Conservation (phyloP, 2,113 vertebrate genomes). For the Tetrao urogallus region DNA sequence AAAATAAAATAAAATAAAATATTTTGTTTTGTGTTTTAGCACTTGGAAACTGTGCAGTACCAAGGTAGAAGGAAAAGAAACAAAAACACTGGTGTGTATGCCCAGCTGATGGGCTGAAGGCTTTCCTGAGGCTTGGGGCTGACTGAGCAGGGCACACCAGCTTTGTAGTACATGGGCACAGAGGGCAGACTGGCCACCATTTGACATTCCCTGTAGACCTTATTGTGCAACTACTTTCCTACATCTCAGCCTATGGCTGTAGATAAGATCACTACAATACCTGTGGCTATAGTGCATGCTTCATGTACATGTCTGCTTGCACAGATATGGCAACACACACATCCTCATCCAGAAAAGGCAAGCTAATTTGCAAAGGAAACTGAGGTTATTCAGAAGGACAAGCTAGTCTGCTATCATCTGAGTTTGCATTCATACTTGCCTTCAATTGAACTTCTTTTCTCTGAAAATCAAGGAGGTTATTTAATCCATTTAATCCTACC, state of each 20-base stretch:
- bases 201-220: background rate
- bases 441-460: background rate
- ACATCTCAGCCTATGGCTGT: fast-evolving
- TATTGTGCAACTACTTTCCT: background rate
- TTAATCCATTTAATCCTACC: conserved; percentile 59
- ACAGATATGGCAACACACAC: fast-evolving
- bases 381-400: background rate
- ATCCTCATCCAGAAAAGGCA: fast-evolving
- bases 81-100: background rate
- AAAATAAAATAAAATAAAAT: no score
- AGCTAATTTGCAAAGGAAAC: background rate
- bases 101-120: background rate
- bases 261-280: fast-evolving
- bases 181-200: background rate
- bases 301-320: fast-evolving
- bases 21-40: background rate
- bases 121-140: fast-evolving
- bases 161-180: background rate
- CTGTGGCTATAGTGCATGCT: fast-evolving
- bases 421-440: background rate
- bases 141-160: background rate
- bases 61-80: background rate
- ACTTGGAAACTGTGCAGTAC: background rate
- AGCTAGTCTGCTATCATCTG: background rate
- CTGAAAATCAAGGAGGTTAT: background rate